phyloP scores from a whole-genome alignment of 2,888 invertebrate species.

The Drosophila merina region DNA sequence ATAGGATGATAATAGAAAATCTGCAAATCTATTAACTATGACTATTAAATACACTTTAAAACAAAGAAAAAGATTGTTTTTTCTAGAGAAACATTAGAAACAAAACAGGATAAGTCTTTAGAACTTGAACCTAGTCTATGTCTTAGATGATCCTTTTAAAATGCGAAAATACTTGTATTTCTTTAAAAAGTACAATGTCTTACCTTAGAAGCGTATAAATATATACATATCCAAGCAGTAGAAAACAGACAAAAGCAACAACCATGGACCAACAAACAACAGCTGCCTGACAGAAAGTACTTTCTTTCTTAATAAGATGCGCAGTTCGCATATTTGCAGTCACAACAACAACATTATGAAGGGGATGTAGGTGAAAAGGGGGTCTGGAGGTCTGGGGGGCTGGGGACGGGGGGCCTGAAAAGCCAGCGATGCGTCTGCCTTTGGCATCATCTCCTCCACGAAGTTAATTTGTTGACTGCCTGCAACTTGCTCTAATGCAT shows the following conservation, averaged over 20 bases:
- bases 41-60: conserved; percentile 14
- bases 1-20: conserved; percentile 47
- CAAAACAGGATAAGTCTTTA: neutral
- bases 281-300: conserved; percentile 75
- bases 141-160: neutral
- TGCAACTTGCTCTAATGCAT: conserved; percentile 77
- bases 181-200: neutral
- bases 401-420: conserved; percentile 24
- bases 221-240: conserved; percentile 18
- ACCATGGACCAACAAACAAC: conserved; percentile 57
- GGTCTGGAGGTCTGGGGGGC: conserved; percentile 1
- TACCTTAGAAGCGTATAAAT: conserved; percentile 16
- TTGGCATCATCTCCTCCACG: conserved; percentile 34
- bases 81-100: neutral
- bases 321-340: conserved; percentile 63
- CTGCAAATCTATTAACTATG: neutral
- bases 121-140: too few species aligned
- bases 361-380: conserved; percentile 5
- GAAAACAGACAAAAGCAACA: conserved; percentile 44
- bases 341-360: conserved; percentile 16
- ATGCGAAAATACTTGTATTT: neutral
- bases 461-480: conserved; percentile 73
- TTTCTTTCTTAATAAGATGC: conserved; percentile 78
- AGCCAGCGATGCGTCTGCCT: conserved; percentile 58
- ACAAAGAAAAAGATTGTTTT: too few species aligned